Evolutionary conservation across 2,113 vertebrate genomes (phyloP).

Genomic region (Oreochromis niloticus): DNA sequence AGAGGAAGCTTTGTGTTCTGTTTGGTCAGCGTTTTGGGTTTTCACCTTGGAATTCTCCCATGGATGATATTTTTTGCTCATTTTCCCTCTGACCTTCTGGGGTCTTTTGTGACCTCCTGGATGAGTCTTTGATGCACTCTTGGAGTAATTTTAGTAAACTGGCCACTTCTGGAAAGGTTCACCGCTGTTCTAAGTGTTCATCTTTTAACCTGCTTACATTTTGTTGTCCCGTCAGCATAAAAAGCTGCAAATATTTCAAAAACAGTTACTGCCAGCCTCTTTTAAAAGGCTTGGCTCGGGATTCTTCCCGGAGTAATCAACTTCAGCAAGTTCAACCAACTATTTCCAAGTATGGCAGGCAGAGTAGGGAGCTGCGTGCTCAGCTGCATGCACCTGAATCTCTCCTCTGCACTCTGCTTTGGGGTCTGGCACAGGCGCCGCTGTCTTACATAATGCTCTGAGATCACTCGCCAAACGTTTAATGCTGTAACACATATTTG

Average conservation of each 20-base stretch:
- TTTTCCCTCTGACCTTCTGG: neutral
- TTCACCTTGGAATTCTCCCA: neutral
- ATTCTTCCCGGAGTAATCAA: constrained; percentile 23
- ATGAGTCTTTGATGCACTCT: neutral
- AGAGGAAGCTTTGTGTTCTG: neutral
- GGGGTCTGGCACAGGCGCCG: constrained; percentile 25
- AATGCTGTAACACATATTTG: constrained; percentile 31
- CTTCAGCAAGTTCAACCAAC: neutral
- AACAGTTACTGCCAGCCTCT: neutral
- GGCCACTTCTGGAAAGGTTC: neutral
- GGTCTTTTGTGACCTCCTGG: neutral
- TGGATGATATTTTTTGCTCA: neutral
- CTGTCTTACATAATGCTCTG: constrained; percentile 55
- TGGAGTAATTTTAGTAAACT: neutral
- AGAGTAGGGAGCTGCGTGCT: constrained; percentile 37
- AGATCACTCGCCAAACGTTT: constrained; percentile 36
- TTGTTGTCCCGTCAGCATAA: neutral
- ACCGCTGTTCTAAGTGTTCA: neutral
- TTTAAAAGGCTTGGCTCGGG: neutral
- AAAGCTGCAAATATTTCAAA: neutral
- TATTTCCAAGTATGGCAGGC: constrained; percentile 51
- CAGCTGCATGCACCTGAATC: constrained; percentile 51
- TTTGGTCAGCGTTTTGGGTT: neutral
- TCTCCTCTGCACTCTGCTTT: constrained; percentile 30
- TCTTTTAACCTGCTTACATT: neutral